Percentiles rank a stretch among this genome's conserved stretches.
phyloP scores from a whole-genome alignment of 2,888 invertebrate species.

The Mesorhabditis sp. region DNA sequence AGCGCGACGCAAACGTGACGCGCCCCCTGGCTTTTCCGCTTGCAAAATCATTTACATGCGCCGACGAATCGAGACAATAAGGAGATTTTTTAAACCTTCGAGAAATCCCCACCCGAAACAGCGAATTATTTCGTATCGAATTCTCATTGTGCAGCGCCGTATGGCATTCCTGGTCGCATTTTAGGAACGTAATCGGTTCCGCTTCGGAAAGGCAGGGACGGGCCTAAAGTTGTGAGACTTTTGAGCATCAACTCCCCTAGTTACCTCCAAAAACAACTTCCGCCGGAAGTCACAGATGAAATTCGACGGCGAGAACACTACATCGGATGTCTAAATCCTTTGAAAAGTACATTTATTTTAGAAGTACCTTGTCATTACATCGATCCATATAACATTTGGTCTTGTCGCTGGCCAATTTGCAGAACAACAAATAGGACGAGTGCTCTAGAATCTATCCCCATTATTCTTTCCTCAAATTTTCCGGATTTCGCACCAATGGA shows the following conservation, averaged over 20 bases:
- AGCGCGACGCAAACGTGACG: too few species aligned
- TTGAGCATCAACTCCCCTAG: conserved; percentile 16
- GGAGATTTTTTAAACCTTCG: conserved; percentile 9
- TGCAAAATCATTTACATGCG: too few species aligned
- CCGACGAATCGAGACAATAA: conserved; percentile 33
- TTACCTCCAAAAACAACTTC: conserved; percentile 31
- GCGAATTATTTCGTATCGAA: conserved; percentile 3
- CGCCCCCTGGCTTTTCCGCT: too few species aligned
- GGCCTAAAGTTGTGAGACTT: conserved; percentile 17
- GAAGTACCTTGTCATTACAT: conserved; percentile 47
- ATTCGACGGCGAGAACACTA: conserved; percentile 54
- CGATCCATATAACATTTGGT: conserved; percentile 49
- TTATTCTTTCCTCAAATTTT: too few species aligned
- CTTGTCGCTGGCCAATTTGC: conserved; percentile 49
- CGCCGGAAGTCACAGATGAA: conserved; percentile 53
- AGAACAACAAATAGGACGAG: conserved; percentile 45
- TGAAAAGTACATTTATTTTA: background rate
- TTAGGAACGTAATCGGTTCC: conserved; percentile 54
- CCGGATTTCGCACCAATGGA: conserved; percentile 34
- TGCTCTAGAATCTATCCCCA: conserved; percentile 25
- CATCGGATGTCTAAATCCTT: conserved; percentile 48
- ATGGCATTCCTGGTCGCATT: conserved; percentile 54
- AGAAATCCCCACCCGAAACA: background rate
- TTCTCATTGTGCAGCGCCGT: conserved; percentile 13
- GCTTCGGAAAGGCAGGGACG: conserved; percentile 47